Percentiles rank a stretch among this genome's conserved stretches.
Conservation (phyloP, 1,140 invertebrate genomes). For the Tetramorium alpestre region DNA sequence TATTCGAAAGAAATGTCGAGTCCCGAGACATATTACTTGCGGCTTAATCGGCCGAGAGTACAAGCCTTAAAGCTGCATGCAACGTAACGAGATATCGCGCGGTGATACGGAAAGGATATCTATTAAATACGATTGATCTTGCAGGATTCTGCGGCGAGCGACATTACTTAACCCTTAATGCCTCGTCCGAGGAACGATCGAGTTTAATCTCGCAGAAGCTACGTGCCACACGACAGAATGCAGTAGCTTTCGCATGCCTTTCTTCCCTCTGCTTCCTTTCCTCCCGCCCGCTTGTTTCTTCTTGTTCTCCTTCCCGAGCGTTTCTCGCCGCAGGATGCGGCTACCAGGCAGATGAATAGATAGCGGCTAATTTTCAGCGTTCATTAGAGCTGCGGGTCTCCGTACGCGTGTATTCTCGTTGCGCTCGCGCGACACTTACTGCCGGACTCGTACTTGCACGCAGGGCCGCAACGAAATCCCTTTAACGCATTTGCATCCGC, state of each 20-base stretch:
- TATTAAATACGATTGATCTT: slow-evolving; percentile 60
- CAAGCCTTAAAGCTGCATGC: not conserved
- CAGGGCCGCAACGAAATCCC: slow-evolving; percentile 33
- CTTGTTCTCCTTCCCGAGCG: slow-evolving; percentile 21
- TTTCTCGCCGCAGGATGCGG: slow-evolving; percentile 68
- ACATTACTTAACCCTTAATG: slow-evolving; percentile 61
- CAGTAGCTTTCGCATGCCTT: slow-evolving; percentile 68
- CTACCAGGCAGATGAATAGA: slow-evolving; percentile 80
- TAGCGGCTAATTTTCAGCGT: slow-evolving; percentile 81
- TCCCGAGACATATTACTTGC: not conserved
- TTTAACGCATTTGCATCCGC: slow-evolving; percentile 18
- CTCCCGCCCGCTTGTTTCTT: slow-evolving; percentile 32
- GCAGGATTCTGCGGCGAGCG: slow-evolving; percentile 27
- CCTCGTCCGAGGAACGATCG: slow-evolving; percentile 58
- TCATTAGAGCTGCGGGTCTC: slow-evolving; percentile 77
- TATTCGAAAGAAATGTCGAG: not conserved
- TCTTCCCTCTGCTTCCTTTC: slow-evolving; percentile 55
- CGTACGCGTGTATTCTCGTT: slow-evolving; percentile 68
- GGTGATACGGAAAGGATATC: slow-evolving; percentile 40
- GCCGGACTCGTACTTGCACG: slow-evolving; percentile 54
- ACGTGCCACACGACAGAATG: slow-evolving; percentile 69
- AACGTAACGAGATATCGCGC: not conserved
- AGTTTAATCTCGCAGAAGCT: slow-evolving; percentile 68
- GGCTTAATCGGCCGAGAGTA: not conserved
- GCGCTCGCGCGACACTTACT: slow-evolving; percentile 68